These are phyloP conservation scores for Sinocyclocheilus grahami DNA, from an alignment of 2,113 vertebrate genomes.

Conservation along the genomic window DNA sequence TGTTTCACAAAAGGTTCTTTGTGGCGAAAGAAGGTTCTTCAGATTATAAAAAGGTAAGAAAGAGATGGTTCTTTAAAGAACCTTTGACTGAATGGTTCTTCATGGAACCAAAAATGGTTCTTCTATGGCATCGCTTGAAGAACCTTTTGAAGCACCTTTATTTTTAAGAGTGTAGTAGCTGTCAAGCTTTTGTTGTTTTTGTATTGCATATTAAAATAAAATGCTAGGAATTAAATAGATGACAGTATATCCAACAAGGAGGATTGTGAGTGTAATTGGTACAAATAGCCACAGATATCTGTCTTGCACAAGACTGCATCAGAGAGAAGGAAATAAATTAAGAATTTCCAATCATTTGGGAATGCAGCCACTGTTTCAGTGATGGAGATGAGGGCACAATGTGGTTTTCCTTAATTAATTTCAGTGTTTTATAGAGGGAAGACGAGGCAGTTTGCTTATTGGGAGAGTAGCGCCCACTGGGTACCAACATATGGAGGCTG, in stretches of 20 bases:
- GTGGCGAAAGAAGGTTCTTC: too few species aligned
- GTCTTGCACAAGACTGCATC: not conserved
- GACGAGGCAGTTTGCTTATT: not conserved
- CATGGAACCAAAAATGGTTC: too few species aligned
- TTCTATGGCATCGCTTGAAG: too few species aligned
- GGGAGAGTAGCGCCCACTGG: not conserved
- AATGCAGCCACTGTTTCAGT: not conserved
- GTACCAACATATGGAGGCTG: constrained; percentile 11
- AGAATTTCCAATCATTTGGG: not conserved
- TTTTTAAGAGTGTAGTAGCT: not conserved
- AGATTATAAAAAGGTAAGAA: too few species aligned
- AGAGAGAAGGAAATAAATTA: constrained; percentile 14
- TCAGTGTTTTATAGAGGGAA: not conserved
- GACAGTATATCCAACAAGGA: constrained; percentile 10
- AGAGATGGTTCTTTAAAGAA: too few species aligned
- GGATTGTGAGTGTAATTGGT: constrained; percentile 3
- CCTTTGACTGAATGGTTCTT: too few species aligned
- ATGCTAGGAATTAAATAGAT: not conserved
- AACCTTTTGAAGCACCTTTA: too few species aligned
- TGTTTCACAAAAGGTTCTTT: too few species aligned
- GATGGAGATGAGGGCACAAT: not conserved
- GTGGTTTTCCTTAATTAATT: not conserved
- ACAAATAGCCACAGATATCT: not conserved
- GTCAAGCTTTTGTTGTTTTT: not conserved
- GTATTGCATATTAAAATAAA: not conserved